Evolutionary conservation across 2,888 invertebrate species (phyloP), one percentile per base, ranked within the genome.

Genomic region (Nomada ferruginata): DNA sequence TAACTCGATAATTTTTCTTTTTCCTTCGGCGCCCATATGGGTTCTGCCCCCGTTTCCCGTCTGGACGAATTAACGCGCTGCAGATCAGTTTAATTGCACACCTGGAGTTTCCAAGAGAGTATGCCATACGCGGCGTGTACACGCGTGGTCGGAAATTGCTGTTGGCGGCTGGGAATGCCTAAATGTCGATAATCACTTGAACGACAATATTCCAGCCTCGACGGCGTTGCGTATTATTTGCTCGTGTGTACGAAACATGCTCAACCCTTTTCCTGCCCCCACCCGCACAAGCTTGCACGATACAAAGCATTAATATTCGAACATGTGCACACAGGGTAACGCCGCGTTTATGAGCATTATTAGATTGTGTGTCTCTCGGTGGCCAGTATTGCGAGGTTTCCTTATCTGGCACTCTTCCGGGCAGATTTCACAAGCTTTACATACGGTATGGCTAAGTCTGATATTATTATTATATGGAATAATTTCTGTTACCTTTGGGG

Each of bases 101-200:
- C 65, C 76, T 74, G 79, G 69, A 76, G 72, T 26, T 75, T 59
- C 68, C 68, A 61, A n/a, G 64, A 18, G 55, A 68, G 68, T 70
- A 53, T 7, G 60, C 26, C 50, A 50, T 55, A 63, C 55, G 55
- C n/a, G 20, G 69, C 29, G 23, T 61, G 76, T 69, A 63, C 64
- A 72, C 76, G 72, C 69, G 75, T 55, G 55, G 80, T 59, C 66
- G 87, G 76, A 77, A 88, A 88, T 88, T 85, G 81, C 84, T 71
- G 66, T 70, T 72, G 84, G 72, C 76, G 78, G 85, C 76, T 66
- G 81, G 82, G 78, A 87, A 84, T 85, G 80, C 85, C 84, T 88
- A 87, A 88, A 85, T 84, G 87, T 85, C 87, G 88, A 88, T 88
- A 85, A 88, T 87, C 88, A 78, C 84, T 87, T 75, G 64, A 85